phyloP scores from a whole-genome alignment of 2,113 vertebrate species.

The Geothlypis trichas region DNA sequence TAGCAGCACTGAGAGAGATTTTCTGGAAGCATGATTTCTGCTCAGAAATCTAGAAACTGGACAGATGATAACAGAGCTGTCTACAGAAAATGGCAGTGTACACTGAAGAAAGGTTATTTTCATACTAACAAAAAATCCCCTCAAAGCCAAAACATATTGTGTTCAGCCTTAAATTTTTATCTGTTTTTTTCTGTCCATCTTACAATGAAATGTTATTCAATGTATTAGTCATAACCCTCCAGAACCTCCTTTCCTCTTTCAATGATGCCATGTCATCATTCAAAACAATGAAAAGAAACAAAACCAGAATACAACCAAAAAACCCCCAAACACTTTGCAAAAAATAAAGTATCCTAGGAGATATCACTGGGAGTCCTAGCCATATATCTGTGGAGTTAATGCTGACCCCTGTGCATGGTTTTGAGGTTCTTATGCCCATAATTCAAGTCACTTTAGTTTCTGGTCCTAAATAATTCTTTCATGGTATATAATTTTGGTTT shows the following conservation, averaged over 20 bases:
- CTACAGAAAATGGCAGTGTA: background rate
- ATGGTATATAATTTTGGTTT: background rate
- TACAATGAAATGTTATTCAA: background rate
- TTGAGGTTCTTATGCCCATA: background rate
- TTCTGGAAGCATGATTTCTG: background rate
- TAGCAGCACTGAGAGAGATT: background rate
- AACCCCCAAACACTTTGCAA: fast-evolving
- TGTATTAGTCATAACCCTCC: background rate
- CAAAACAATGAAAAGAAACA: background rate
- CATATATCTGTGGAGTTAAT: background rate
- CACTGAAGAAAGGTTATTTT: background rate
- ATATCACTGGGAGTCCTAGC: background rate
- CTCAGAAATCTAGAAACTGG: background rate
- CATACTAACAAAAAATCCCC: background rate
- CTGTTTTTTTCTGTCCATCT: background rate
- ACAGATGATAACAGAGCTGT: background rate
- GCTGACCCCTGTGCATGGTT: background rate
- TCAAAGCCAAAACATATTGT: background rate
- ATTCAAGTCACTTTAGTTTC: background rate
- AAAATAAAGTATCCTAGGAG: background rate
- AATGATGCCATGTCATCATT: background rate
- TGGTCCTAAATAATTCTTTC: background rate
- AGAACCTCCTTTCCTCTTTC: background rate
- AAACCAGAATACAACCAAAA: background rate
- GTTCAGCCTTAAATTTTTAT: background rate